Percentiles rank a stretch among this genome's conserved stretches.
These are phyloP conservation scores for Erpobdella octoculata DNA, from an alignment of 2,888 invertebrate genomes.

Conservation along the genomic window DNA sequence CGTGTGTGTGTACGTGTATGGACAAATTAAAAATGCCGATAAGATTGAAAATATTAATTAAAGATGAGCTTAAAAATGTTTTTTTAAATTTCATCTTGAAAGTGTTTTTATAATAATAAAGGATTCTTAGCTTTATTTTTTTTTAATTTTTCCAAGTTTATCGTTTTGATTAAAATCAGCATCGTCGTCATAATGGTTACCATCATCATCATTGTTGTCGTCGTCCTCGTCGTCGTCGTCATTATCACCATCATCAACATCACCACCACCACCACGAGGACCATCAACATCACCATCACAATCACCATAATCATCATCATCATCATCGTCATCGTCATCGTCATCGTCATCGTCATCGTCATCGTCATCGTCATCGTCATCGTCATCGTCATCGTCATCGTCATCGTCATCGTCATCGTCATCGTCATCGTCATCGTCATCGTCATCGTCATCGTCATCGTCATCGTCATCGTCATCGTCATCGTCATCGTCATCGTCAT, in stretches of 20 bases:
- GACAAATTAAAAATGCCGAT: too few species aligned
- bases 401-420: slow-evolving; percentile 35
- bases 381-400: slow-evolving; percentile 35
- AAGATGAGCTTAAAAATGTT: too few species aligned
- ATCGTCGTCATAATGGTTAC: slow-evolving; percentile 17
- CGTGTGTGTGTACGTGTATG: too few species aligned
- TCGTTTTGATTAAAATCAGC: slow-evolving; percentile 14
- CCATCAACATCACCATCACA: background rate
- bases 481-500: slow-evolving; percentile 66
- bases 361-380: slow-evolving; percentile 32
- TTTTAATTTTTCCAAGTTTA: too few species aligned
- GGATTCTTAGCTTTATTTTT: too few species aligned
- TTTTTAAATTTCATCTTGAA: too few species aligned
- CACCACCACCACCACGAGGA: background rate
- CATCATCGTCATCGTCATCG: background rate
- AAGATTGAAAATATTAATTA: too few species aligned
- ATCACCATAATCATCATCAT: background rate
- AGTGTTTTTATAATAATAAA: too few species aligned
- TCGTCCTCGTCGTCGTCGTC: slow-evolving; percentile 18
- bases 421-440: slow-evolving; percentile 32
- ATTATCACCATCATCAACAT: slow-evolving; percentile 36
- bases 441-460: slow-evolving; percentile 63
- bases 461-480: slow-evolving; percentile 64
- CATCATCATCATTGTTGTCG: slow-evolving; percentile 20
- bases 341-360: slow-evolving; percentile 22